Evolutionary conservation across 1,140 invertebrate genomes (phyloP).

Genomic region (Polypedilum pembai): DNA sequence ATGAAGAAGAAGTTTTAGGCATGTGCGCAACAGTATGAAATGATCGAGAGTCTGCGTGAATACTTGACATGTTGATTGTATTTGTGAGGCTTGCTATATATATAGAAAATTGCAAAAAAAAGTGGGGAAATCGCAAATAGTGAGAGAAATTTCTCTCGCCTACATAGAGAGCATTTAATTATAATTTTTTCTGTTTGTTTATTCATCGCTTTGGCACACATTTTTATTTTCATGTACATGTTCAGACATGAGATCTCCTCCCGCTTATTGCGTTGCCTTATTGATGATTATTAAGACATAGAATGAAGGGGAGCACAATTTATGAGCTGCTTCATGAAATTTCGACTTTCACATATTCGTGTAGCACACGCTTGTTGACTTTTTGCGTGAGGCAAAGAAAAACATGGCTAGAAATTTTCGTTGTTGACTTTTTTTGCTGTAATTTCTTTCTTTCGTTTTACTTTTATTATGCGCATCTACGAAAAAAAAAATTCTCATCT

Average conservation of each 20-base stretch:
- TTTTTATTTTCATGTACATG: neutral
- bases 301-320: neutral
- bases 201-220: slow-evolving; percentile 1
- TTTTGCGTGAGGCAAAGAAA: slow-evolving; percentile 5
- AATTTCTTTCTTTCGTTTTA: neutral
- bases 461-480: slow-evolving; percentile 11
- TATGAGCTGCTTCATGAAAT: neutral
- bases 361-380: slow-evolving; percentile 9
- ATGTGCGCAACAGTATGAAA: slow-evolving; percentile 22
- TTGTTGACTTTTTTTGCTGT: slow-evolving; percentile 11
- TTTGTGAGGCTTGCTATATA: neutral
- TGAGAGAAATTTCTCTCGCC: neutral
- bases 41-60: slow-evolving; percentile 21
- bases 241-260: no score
- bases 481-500: neutral
- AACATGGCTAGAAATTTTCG: neutral
- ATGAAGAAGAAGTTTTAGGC: neutral
- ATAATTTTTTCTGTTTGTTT: neutral
- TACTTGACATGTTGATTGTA: neutral
- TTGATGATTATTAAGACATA: neutral
- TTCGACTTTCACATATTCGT: neutral
- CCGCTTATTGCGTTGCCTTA: neutral
- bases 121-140: neutral
- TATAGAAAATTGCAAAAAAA: neutral
- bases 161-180: neutral